Evolutionary conservation across 2,888 invertebrate species (phyloP).

Genomic region (Amaurobius ferox): DNA sequence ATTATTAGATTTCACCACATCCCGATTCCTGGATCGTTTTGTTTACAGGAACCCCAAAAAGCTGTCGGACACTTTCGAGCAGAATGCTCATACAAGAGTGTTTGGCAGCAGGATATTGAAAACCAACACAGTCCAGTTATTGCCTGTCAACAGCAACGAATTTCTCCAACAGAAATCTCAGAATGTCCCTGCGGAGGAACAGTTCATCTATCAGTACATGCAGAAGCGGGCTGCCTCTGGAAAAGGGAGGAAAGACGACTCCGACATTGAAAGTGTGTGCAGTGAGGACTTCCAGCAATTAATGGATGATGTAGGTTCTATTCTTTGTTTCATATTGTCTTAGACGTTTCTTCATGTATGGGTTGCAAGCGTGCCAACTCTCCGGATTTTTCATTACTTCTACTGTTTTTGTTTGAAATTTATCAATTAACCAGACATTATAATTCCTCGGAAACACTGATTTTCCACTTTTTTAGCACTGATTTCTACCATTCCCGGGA

Average conservation of each 20-base stretch:
- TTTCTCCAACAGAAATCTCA: conserved; percentile 74
- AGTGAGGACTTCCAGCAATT: conserved; percentile 87
- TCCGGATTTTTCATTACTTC: too few species aligned
- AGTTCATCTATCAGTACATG: conserved; percentile 85
- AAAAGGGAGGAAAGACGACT: conserved; percentile 81
- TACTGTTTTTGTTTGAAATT: too few species aligned
- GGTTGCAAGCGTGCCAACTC: too few species aligned
- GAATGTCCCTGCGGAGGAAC: conserved; percentile 91
- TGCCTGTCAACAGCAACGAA: conserved; percentile 37
- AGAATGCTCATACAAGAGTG: conserved; percentile 59
- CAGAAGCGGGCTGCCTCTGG: conserved; percentile 53
- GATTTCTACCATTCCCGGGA: too few species aligned
- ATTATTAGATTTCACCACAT: conserved; percentile 91
- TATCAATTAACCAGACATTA: too few species aligned
- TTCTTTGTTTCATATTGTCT: too few species aligned
- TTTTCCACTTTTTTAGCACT: too few species aligned
- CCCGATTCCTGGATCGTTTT: conserved; percentile 95
- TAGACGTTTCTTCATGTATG: too few species aligned
- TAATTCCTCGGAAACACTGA: too few species aligned
- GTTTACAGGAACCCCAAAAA: conserved; percentile 91
- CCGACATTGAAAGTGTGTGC: conserved; percentile 85
- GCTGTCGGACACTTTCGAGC: conserved; percentile 43
- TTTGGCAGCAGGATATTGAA: conserved; percentile 79
- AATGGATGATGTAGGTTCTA: conserved; percentile 79
- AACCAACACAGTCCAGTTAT: conserved; percentile 82